Evolutionary conservation across 2,797 vertebrate species (phyloP), one percentile per base, ranked within the genome.

Genomic region (Falco peregrinus): DNA sequence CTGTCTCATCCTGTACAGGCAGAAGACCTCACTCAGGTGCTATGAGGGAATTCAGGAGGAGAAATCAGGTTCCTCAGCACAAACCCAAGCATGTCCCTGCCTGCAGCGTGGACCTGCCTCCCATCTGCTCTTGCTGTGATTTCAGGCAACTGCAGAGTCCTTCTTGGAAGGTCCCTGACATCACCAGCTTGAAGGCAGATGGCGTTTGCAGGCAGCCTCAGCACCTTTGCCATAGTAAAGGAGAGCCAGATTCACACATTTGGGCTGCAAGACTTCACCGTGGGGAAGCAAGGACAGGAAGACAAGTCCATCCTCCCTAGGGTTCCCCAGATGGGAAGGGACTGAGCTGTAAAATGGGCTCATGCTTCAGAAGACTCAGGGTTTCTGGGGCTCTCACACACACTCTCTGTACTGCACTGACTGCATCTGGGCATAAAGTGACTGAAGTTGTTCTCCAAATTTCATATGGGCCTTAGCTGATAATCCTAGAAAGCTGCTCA

Each of bases 101-200:
- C 74, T 89, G 74, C 43, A 93, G 73, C 6, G 5, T 37, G 75
- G 78, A 68, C 50, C n/a, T 89, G 87, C 59, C 53, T 92, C 81
- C 92, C 92, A 91, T 93, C 87, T 89, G 91, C 65, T 95, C 87
- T 60, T 35, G n/a, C 71, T 92, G 86, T 89, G 89, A 95, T 83
- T 75, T 85, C 87, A 80, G 65, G 68, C 0, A 0, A 89, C 26
- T 87, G 68, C 45, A 69, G 60, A 90, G 39, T 17, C 92, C 76
- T 89, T 89, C 95, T 83, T 85, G 87, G 96, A 95, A 95, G 78
- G 76, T 83, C 48, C 41, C 22, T 89, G 57, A 85, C 79, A 94
- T 45, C 68, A 83, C n/a, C 87, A 94, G 75, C 71, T 83, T 93
- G 94, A 87, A 91, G 84, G 89, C 92, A 96, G 92, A 96, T 87